These are phyloP conservation scores for Melanostoma scalare DNA, from an alignment of 2,888 invertebrate species.

Conservation along the genomic window DNA sequence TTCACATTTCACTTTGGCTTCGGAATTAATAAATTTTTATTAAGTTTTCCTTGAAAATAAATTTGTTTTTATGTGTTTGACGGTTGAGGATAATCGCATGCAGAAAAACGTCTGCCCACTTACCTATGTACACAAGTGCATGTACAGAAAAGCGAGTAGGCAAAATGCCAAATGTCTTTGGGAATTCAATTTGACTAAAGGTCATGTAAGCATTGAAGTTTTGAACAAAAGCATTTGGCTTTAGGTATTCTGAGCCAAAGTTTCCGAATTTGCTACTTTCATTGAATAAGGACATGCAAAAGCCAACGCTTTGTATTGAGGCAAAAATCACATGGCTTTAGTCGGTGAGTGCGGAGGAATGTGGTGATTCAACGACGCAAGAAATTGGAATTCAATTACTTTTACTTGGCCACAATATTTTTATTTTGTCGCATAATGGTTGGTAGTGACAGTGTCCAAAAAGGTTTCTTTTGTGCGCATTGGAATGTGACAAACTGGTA, in stretches of 20 bases:
- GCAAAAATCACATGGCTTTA: slow-evolving; percentile 38
- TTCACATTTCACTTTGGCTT: slow-evolving; percentile 13
- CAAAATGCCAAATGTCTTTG: slow-evolving; percentile 56
- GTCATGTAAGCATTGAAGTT: slow-evolving; percentile 54
- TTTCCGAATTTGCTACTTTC: neutral
- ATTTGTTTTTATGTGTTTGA: slow-evolving; percentile 37
- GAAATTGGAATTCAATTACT: slow-evolving; percentile 53
- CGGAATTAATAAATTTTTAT: slow-evolving; percentile 22
- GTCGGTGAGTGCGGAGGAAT: slow-evolving; percentile 27
- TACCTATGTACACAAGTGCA: slow-evolving; percentile 5
- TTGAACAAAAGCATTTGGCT: slow-evolving; percentile 7
- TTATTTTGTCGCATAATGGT: slow-evolving; percentile 48
- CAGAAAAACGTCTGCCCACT: slow-evolving; percentile 3
- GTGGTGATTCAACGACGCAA: slow-evolving; percentile 51
- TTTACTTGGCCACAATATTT: slow-evolving; percentile 31
- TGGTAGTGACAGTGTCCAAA: slow-evolving; percentile 26
- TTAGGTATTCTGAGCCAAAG: slow-evolving; percentile 20
- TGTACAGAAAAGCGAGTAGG: slow-evolving; percentile 25
- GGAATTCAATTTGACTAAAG: slow-evolving; percentile 57
- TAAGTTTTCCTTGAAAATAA: slow-evolving; percentile 21
- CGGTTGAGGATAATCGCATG: slow-evolving; percentile 39
- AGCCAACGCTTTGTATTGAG: neutral
- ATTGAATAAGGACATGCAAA: slow-evolving; percentile 12
- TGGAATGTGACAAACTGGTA: neutral
- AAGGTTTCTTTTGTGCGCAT: slow-evolving; percentile 11